Conservation (phyloP, 2,888 invertebrate species). For the Heliconius erato region DNA sequence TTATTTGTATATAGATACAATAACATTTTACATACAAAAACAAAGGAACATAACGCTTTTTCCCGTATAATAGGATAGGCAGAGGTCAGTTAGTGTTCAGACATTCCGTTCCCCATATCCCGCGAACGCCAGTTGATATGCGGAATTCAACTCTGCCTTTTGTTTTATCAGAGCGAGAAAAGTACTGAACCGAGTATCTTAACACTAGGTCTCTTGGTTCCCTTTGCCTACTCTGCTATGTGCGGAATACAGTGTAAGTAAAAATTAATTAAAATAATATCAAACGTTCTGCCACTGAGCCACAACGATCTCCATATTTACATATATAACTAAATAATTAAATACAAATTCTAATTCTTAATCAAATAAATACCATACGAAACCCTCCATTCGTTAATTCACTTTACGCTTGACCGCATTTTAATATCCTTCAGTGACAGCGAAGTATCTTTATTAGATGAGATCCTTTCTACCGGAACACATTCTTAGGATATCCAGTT, state of each 20-base stretch:
- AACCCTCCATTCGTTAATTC: background rate
- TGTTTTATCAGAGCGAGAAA: background rate
- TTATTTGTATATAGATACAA: background rate
- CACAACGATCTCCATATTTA: background rate
- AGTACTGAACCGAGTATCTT: background rate
- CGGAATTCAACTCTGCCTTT: background rate
- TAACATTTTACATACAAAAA: background rate
- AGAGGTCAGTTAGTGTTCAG: background rate
- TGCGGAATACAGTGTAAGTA: too few relatives aligned
- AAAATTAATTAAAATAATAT: too few relatives aligned
- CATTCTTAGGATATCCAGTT: slow-evolving; percentile 2
- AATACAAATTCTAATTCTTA: background rate
- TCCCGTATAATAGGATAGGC: background rate
- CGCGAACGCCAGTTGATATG: background rate
- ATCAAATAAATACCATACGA: background rate
- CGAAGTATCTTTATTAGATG: background rate
- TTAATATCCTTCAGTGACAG: slow-evolving; percentile 15
- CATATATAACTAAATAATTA: background rate
- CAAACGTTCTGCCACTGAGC: background rate
- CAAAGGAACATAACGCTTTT: background rate
- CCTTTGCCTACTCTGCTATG: too few relatives aligned
- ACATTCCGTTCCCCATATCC: background rate
- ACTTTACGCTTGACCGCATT: slow-evolving; percentile 3
- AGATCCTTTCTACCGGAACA: slow-evolving; percentile 14
- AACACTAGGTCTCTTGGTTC: too few relatives aligned